Conservation (phyloP, 2,888 invertebrate genomes). For the Drosophila sordidapex region DNA sequence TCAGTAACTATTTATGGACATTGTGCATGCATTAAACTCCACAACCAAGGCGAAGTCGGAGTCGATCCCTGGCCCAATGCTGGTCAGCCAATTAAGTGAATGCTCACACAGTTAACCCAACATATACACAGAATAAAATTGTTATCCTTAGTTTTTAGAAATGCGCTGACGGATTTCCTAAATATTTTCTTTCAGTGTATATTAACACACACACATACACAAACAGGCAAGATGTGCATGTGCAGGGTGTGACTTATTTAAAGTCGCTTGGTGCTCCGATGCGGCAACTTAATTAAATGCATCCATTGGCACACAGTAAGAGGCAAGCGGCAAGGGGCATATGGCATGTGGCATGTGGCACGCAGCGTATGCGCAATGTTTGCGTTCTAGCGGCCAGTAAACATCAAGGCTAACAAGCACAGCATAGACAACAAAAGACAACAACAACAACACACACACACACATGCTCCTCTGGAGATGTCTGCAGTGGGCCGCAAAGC, state of each 20-base stretch:
- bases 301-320: slow-evolving; percentile 27
- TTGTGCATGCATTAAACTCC: slow-evolving; percentile 3
- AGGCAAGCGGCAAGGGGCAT: neutral
- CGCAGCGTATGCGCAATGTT: slow-evolving; percentile 61
- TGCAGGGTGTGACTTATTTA: slow-evolving; percentile 43
- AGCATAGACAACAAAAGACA: slow-evolving; percentile 14
- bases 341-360: slow-evolving; percentile 23
- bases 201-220: slow-evolving; percentile 9
- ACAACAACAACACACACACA: slow-evolving; percentile 14
- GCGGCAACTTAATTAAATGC: slow-evolving; percentile 64
- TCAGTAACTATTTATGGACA: neutral
- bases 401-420: slow-evolving; percentile 48
- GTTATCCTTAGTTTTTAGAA: neutral
- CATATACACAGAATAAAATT: neutral
- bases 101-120: slow-evolving; percentile 5
- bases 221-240: slow-evolving; percentile 1
- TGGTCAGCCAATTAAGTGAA: slow-evolving; percentile 41
- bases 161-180: neutral
- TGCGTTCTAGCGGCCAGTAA: slow-evolving; percentile 37
- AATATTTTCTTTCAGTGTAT: neutral
- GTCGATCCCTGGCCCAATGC: neutral
- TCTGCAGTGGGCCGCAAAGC: slow-evolving; percentile 41
- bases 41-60: neutral
- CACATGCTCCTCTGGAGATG: slow-evolving; percentile 5
- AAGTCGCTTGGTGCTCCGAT: slow-evolving; percentile 30